Evolutionary conservation across 92 coral and sea anemone species (phyloP), one percentile per base, ranked within the genome.

Genomic region (Bergia sp.): DNA sequence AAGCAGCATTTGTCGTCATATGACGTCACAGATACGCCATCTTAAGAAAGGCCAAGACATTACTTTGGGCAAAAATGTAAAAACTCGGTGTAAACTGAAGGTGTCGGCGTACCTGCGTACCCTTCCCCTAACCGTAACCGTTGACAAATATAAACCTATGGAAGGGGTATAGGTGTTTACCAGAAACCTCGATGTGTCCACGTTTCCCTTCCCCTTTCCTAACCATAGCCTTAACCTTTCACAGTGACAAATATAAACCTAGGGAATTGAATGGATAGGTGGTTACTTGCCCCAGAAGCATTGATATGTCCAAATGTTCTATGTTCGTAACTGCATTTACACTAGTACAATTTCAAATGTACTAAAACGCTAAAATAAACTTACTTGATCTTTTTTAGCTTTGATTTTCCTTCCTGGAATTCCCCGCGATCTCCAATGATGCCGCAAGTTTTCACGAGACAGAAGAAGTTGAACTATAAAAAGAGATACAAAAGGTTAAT

Each of bases 371-470:
- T 53, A 36, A 16, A 20, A 38, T 53, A 37, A 37, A 20, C 87
- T 72, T 84, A 84, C 87, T 38, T 67, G 64, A 84, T 84, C 67
- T 73, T 47, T 45, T 73, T 37, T 53, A 44, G 29, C 23, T 71
- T 71, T 0, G 79, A 6, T 36, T 84, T 9, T 67, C 61, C 47
- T 18, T 45, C 87, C 23, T 84, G 57, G 18, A 39, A 82, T 49
- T 41, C 21, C 39, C 37, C 67, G 15, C 67, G 87, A 44, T 49
- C 11, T 47, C 78, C 87, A 84, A 84, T 84, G 79, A 84, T 49
- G 13, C 87, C 87, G 43, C 87, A 84, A 5, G 87, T 84, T 72
- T 84, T 84, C 16, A 84, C 65, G 44, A 84, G 43, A 74, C 87
- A 69, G 16, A 84, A 45, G 55, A 47, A 84, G 79, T 84, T 84